Evolutionary conservation across 37 sponge, comb jelly and placozoan genomes (phyloP).

Genomic region (Tethya wilhelma): DNA sequence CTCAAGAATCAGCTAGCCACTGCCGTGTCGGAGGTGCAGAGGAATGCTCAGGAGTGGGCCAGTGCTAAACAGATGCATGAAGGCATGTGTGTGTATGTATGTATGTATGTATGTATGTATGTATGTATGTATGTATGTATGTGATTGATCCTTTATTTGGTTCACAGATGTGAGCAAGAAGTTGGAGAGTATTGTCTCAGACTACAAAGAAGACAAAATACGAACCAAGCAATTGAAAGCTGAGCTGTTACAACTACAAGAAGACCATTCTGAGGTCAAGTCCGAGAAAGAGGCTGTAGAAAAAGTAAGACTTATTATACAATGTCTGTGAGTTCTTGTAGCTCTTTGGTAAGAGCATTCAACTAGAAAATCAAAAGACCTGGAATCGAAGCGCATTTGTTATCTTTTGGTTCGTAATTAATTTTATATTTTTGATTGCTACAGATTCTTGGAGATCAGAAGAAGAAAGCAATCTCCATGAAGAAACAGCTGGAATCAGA

Average conservation of each 20-base stretch:
- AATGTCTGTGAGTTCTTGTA: background rate
- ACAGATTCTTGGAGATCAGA: conserved; percentile 56
- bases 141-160: background rate
- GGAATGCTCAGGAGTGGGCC: conserved; percentile 70
- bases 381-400: too few relatives aligned
- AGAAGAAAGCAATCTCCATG: conserved; percentile 62
- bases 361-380: too few relatives aligned
- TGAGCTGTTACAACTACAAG: conserved; percentile 64
- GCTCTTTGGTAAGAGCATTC: background rate
- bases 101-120: background rate
- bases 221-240: conserved; percentile 52
- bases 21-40: conserved; percentile 72
- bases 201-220: conserved; percentile 66
- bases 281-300: conserved; percentile 81
- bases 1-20: conserved; percentile 85
- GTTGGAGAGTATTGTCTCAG: conserved; percentile 7
- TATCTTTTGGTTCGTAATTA: background rate
- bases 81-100: conserved; percentile 30
- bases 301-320: conserved; percentile 48
- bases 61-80: conserved; percentile 52
- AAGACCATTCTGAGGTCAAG: conserved; percentile 72
- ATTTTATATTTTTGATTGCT: too few relatives aligned
- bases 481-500: conserved; percentile 82
- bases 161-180: conserved; percentile 48
- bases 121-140: background rate